Evolutionary conservation across 2,113 vertebrate genomes (phyloP), one percentile per base, ranked within the genome.

Genomic region (Rissa tridactyla): DNA sequence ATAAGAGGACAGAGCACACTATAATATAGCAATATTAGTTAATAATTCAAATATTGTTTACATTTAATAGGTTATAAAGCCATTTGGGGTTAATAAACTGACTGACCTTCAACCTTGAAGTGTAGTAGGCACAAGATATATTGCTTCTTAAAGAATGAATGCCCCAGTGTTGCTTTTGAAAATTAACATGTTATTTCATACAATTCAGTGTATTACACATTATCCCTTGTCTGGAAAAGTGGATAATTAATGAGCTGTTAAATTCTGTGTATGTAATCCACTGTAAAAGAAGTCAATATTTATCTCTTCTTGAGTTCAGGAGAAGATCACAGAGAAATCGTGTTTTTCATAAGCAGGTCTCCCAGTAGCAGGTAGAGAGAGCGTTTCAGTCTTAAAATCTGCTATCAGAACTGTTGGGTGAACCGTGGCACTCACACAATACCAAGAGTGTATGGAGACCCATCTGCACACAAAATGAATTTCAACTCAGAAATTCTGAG

Each of bases 41-140:
- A 96, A 83, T 93, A 90, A 93, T 95, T 91, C 60, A 94, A 44
- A 58, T 57, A 61, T 70, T 7, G 8, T 82, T 93, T 85, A 64
- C 76, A 15, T 76, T 87, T 85, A 90, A 83, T 92, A 92, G 75
- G 49, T 85, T 95, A 88, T 80, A 71, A 94, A 90, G 26, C 38
- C 42, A 60, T 92, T 78, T 61, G 55, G 46, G 55, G 54, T 81
- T 93, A 95, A 96, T 83, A 94, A 96, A 95, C 42, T 64, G 32
- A 26, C 38, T 78, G 87, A 69, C 62, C 64, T 90, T 81, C 64
- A 86, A 46, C 68, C 85, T 36, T 36, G 42, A n/a, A 73, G 19
- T 38, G 71, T 75, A 81, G 54, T 13, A 85, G 34, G 42, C 62
- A 80, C 32, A 82, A 82, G 58, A 87, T 61, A 32, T 15, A 82